Evolutionary conservation across 2,113 vertebrate species (phyloP).

Genomic region (Cygnus buccinator): DNA sequence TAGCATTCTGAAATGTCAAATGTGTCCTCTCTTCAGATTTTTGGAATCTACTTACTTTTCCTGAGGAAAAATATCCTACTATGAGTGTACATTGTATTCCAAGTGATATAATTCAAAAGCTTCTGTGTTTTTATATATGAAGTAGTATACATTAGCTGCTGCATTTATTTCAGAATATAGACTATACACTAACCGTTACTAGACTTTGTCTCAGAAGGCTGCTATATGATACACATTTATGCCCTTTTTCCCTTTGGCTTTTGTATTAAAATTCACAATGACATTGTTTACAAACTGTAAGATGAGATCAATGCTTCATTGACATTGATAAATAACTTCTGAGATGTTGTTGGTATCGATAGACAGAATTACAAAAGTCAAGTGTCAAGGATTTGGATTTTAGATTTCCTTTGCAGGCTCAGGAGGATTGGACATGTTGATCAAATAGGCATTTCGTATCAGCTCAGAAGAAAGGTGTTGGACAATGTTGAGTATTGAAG

Average conservation of each 20-base stretch:
- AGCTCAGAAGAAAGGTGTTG: neutral
- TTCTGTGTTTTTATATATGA: neutral
- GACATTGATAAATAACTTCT: constrained; percentile 31
- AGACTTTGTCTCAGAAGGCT: neutral
- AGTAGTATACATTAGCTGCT: neutral
- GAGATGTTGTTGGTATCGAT: neutral
- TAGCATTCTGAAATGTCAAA: neutral
- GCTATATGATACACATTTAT: neutral
- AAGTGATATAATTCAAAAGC: neutral
- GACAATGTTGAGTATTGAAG: neutral
- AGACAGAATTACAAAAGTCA: neutral
- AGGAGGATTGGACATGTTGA: neutral
- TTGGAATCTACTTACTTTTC: neutral
- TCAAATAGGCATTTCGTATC: rapidly evolving
- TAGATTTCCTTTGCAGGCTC: neutral
- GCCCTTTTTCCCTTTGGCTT: neutral
- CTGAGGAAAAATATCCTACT: neutral
- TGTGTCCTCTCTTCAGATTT: neutral
- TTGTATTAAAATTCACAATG: neutral
- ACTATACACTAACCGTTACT: neutral
- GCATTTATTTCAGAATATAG: neutral
- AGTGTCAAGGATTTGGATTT: neutral
- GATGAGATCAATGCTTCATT: neutral
- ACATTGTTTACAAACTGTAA: neutral
- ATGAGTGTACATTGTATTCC: neutral